These are phyloP conservation scores for Thaumatotibia leucotreta DNA, from an alignment of 1,140 invertebrate species.

Conservation along the genomic window DNA sequence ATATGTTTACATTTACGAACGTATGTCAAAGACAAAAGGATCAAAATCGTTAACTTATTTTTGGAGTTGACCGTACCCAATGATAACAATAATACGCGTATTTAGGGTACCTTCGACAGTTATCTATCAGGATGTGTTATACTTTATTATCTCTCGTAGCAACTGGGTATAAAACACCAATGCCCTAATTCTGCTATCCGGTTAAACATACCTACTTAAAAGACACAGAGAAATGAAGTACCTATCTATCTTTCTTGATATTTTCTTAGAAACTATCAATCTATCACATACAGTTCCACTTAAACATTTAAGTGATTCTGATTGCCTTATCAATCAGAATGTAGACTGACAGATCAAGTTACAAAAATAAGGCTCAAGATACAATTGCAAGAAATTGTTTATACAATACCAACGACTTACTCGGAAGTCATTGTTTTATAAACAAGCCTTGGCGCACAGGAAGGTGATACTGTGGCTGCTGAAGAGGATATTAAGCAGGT, in stretches of 20 bases:
- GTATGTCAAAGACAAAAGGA: no score
- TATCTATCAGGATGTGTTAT: not conserved
- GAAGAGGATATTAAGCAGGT: not conserved
- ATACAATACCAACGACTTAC: constrained; percentile 33
- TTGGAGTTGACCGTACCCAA: no score
- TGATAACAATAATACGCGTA: no score
- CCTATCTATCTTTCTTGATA: no score
- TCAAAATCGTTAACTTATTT: no score
- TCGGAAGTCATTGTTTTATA: constrained; percentile 42
- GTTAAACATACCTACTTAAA: not conserved
- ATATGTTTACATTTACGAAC: no score
- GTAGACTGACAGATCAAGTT: not conserved
- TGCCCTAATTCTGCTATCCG: not conserved
- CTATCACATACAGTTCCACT: not conserved
- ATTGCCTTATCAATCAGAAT: not conserved
- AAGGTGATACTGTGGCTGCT: not conserved
- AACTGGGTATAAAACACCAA: not conserved
- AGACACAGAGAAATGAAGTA: no score
- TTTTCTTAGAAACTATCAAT: not conserved
- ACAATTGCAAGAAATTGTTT: not conserved
- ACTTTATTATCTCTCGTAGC: not conserved
- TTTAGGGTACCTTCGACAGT: not conserved
- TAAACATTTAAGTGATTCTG: not conserved
- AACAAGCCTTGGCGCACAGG: constrained; percentile 27
- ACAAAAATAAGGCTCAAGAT: not conserved